phyloP scores from a whole-genome alignment of 2,113 vertebrate genomes.

The Ornithorhynchus anatinus region DNA sequence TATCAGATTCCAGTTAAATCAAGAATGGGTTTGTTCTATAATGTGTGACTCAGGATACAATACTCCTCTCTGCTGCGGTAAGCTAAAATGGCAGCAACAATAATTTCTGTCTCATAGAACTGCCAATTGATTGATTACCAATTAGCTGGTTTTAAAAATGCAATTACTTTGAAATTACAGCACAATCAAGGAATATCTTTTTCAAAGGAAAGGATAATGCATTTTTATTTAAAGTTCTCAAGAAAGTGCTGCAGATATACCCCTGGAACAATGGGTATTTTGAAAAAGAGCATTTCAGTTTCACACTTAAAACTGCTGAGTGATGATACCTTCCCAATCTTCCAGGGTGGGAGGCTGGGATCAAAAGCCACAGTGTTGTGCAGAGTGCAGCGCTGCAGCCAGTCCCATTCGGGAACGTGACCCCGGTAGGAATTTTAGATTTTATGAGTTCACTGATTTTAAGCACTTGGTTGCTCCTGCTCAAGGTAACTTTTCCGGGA shows the following conservation, averaged over 20 bases:
- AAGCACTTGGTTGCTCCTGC: too few relatives aligned
- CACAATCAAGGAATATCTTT: not conserved
- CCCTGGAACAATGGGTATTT: too few relatives aligned
- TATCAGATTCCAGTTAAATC: not conserved
- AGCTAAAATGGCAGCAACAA: not conserved
- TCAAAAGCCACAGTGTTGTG: too few relatives aligned
- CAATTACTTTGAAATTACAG: not conserved
- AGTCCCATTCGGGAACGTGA: too few relatives aligned
- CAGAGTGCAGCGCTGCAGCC: too few relatives aligned
- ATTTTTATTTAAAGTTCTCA: not conserved
- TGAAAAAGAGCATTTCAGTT: too few relatives aligned
- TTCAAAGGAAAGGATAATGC: not conserved
- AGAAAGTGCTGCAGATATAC: not conserved
- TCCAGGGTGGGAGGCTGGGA: too few relatives aligned
- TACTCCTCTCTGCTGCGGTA: not conserved
- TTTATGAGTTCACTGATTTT: too few relatives aligned
- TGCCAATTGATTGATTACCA: not conserved
- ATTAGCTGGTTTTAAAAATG: not conserved
- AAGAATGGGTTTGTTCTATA: not conserved
- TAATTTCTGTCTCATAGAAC: not conserved
- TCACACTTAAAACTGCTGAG: too few relatives aligned
- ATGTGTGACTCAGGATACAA: not conserved
- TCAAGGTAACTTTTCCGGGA: too few relatives aligned
- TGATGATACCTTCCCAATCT: too few relatives aligned
- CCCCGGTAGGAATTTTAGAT: too few relatives aligned